phyloP scores from a whole-genome alignment of 2,888 invertebrate genomes.

The Drosophila lacicola region DNA sequence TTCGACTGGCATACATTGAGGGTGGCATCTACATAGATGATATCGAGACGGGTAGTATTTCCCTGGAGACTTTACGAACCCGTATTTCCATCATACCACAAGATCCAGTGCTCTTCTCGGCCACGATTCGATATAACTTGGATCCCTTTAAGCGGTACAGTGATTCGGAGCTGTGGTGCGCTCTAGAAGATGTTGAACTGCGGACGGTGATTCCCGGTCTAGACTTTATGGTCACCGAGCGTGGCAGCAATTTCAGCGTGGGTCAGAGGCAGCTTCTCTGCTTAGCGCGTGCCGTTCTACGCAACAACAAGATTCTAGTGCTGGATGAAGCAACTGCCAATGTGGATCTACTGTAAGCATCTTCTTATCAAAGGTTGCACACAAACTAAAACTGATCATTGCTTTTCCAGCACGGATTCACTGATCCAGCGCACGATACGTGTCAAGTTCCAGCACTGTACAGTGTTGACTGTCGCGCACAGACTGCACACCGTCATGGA shows the following conservation, averaged over 20 bases:
- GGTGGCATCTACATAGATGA: constrained; percentile 91
- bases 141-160: constrained; percentile 86
- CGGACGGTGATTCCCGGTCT: constrained; percentile 85
- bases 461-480: constrained; percentile 95
- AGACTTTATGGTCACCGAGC: constrained; percentile 86
- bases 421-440: constrained; percentile 94
- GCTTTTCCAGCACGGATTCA: constrained; percentile 88
- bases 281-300: constrained; percentile 88
- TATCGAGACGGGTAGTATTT: constrained; percentile 86
- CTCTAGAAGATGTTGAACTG: constrained; percentile 85
- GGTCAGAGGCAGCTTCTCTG: constrained; percentile 89
- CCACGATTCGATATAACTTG: constrained; percentile 88
- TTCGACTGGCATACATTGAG: constrained; percentile 90
- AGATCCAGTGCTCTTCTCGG: constrained; percentile 87
- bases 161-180: constrained; percentile 82
- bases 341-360: constrained; percentile 87
- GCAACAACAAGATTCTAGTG: constrained; percentile 87
- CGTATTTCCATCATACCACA: constrained; percentile 87
- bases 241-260: constrained; percentile 88
- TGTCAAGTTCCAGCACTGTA: constrained; percentile 91
- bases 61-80: constrained; percentile 85
- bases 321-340: constrained; percentile 90
- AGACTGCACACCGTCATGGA: constrained; percentile 96
- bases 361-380: too few species aligned
- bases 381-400: background rate